Conservation (phyloP, 1,140 invertebrate species). For the Physella acuta region DNA sequence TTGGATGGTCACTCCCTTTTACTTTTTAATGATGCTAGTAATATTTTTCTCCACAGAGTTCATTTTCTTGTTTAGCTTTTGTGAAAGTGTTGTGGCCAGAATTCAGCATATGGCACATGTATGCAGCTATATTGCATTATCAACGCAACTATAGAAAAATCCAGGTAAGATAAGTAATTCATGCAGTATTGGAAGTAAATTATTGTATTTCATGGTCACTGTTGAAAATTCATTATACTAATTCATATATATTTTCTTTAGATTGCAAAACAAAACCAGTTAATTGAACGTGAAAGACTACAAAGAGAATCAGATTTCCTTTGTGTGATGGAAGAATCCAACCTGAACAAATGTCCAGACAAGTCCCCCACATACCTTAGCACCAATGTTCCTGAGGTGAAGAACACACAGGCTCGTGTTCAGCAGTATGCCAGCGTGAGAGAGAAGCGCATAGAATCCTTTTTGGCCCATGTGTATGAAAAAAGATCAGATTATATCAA, state of each 20-base stretch:
- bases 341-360: neutral
- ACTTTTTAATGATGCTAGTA: neutral
- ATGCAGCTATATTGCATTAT: conserved; percentile 81
- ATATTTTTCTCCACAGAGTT: conserved; percentile 38
- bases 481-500: conserved; percentile 1
- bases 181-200: no score
- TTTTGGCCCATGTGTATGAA: conserved; percentile 27
- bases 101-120: conserved; percentile 86
- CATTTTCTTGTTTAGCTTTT: conserved; percentile 57
- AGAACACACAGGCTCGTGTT: conserved; percentile 12
- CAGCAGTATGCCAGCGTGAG: conserved; percentile 28
- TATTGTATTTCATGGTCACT: no score
- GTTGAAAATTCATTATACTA: no score
- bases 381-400: neutral
- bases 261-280: conserved; percentile 42
- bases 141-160: conserved; percentile 65
- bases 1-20: no score
- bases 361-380: conserved; percentile 7
- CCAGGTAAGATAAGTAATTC: conserved; percentile 37
- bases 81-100: conserved; percentile 85
- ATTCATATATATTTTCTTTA: no score
- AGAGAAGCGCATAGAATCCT: conserved; percentile 38
- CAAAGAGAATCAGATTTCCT: conserved; percentile 41
- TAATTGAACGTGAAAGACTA: conserved; percentile 33
- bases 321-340: conserved; percentile 35